These are phyloP conservation scores for Cricetomys ansorgei DNA, from an alignment of 2,113 vertebrate species.

Conservation along the genomic window DNA sequence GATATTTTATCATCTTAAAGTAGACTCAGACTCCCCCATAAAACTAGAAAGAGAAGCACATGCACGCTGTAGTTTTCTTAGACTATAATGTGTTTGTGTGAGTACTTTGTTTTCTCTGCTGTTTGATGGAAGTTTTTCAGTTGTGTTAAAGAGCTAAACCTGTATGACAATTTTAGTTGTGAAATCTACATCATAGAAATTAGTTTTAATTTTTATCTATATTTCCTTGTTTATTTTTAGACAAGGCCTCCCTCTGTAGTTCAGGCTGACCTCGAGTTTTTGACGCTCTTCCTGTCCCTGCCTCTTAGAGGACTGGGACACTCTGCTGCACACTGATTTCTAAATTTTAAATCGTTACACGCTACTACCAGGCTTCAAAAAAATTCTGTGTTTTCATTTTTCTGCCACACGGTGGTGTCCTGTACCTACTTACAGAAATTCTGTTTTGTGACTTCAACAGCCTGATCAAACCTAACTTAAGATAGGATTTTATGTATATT, in stretches of 20 bases:
- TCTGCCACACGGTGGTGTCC: slow-evolving; percentile 83
- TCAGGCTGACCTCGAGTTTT: neutral
- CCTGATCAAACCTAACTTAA: neutral
- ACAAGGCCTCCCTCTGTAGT: neutral
- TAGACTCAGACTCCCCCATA: slow-evolving; percentile 18
- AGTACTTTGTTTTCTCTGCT: slow-evolving; percentile 26
- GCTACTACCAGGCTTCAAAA: neutral
- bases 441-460: neutral
- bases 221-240: neutral
- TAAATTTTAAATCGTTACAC: slow-evolving; percentile 44
- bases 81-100: slow-evolving; percentile 27
- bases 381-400: neutral
- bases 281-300: neutral
- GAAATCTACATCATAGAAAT: slow-evolving; percentile 32
- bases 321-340: neutral
- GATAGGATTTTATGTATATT: slow-evolving; percentile 24
- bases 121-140: slow-evolving; percentile 1
- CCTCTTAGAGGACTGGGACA: neutral
- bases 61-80: slow-evolving; percentile 5
- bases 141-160: neutral
- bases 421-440: neutral
- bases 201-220: neutral
- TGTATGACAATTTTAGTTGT: slow-evolving; percentile 23
- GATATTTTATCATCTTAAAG: neutral
- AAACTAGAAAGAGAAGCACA: neutral